Percentiles rank a stretch among this genome's conserved stretches.
These are phyloP conservation scores for Acleris emargana DNA, from an alignment of 2,888 invertebrate species.

Conservation along the genomic window DNA sequence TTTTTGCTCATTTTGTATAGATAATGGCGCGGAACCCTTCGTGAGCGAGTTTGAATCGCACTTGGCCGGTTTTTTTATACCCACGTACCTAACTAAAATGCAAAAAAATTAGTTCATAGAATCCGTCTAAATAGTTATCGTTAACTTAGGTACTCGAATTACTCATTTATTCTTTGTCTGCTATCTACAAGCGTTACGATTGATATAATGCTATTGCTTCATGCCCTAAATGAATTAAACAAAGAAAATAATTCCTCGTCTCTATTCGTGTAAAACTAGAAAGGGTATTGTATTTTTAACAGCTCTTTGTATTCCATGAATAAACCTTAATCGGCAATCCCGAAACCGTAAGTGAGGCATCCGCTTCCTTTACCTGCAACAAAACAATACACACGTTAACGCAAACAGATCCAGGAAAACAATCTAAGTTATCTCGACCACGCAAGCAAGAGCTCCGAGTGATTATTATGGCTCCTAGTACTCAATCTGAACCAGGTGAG, in stretches of 20 bases:
- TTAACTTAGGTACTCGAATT: too few relatives aligned
- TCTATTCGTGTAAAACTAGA: slow-evolving; percentile 7
- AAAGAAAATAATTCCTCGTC: slow-evolving; percentile 1
- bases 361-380: slow-evolving; percentile 68
- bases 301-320: slow-evolving; percentile 15
- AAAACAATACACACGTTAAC: slow-evolving; percentile 62
- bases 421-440: slow-evolving; percentile 45
- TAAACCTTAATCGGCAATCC: slow-evolving; percentile 16
- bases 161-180: too few relatives aligned
- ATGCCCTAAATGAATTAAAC: neutral
- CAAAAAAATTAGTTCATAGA: too few relatives aligned
- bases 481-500: slow-evolving; percentile 37
- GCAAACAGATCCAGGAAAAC: slow-evolving; percentile 54
- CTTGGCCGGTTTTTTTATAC: too few relatives aligned
- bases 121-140: too few relatives aligned
- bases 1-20: too few relatives aligned
- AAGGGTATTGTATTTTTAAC: slow-evolving; percentile 6
- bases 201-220: too few relatives aligned
- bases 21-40: too few relatives aligned
- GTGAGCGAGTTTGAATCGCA: too few relatives aligned
- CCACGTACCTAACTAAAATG: too few relatives aligned
- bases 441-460: slow-evolving; percentile 41
- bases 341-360: slow-evolving; percentile 34
- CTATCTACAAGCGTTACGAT: too few relatives aligned
- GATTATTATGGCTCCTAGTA: slow-evolving; percentile 38